Evolutionary conservation across 1,140 invertebrate genomes (phyloP).

Genomic region (Oncopeltus fasciatus): DNA sequence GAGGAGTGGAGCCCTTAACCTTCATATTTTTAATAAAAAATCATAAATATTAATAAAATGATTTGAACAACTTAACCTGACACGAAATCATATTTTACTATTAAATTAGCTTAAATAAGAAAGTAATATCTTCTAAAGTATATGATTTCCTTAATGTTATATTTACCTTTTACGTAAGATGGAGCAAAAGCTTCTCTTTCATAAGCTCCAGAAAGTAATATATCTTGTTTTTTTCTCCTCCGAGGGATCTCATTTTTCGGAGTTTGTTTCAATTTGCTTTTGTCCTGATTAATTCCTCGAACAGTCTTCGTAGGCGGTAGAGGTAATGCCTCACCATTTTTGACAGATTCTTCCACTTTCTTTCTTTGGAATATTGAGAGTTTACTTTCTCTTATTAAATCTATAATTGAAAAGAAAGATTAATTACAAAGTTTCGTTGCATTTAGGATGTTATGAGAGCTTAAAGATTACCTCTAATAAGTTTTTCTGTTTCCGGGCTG

Average conservation of each 20-base stretch:
- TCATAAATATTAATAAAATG: too few species aligned
- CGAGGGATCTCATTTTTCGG: conserved; percentile 21
- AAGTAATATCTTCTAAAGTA: too few species aligned
- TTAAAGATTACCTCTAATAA: conserved; percentile 29
- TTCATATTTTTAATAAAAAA: too few species aligned
- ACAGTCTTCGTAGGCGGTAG: conserved; percentile 17
- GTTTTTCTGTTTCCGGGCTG: conserved; percentile 31
- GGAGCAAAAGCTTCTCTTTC: conserved; percentile 31
- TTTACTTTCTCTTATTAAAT: conserved; percentile 35
- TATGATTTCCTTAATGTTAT: too few species aligned
- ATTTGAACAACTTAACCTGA: too few species aligned
- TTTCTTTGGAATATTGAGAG: conserved; percentile 33
- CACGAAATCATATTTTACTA: too few species aligned
- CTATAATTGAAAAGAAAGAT: conserved; percentile 20
- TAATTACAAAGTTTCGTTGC: neutral
- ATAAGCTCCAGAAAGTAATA: conserved; percentile 29
- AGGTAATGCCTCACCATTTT: conserved; percentile 31
- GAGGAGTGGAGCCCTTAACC: too few species aligned
- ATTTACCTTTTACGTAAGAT: conserved; percentile 16
- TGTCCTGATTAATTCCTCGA: neutral
- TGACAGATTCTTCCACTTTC: conserved; percentile 29
- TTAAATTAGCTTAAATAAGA: too few species aligned
- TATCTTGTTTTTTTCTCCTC: conserved; percentile 25
- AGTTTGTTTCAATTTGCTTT: neutral
- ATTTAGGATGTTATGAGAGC: neutral